These are phyloP conservation scores for Cygnus buccinator DNA, from an alignment of 2,113 vertebrate species.

Conservation along the genomic window DNA sequence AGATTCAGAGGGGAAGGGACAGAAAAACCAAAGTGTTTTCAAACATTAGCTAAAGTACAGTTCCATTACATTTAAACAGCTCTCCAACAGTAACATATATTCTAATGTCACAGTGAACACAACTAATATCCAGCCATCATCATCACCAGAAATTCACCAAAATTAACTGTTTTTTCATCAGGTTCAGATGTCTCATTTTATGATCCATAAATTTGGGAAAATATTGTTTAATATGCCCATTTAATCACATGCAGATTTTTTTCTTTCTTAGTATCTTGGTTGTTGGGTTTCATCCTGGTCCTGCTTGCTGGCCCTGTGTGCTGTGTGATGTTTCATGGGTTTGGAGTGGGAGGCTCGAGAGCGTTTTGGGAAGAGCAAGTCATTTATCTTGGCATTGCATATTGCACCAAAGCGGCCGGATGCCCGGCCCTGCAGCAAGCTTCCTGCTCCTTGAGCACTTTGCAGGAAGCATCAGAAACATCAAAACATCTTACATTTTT, in stretches of 20 bases:
- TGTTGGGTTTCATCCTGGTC: background rate
- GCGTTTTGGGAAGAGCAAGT: background rate
- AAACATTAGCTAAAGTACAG: background rate
- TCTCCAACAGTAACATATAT: background rate
- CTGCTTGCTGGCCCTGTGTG: background rate
- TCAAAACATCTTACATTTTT: background rate
- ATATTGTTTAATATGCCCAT: background rate
- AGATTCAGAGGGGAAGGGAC: background rate
- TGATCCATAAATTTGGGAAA: background rate
- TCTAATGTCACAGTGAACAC: too few species aligned
- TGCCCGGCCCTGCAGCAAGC: background rate
- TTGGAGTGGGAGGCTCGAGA: background rate
- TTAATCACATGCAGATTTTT: background rate
- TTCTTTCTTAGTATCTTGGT: background rate
- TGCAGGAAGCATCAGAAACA: background rate
- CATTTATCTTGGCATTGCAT: background rate
- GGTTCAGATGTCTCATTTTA: background rate
- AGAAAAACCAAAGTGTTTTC: background rate
- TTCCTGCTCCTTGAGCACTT: background rate
- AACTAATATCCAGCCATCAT: background rate
- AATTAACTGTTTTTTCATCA: background rate
- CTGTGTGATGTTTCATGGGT: background rate
- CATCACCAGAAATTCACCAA: background rate
- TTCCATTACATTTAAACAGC: background rate
- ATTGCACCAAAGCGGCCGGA: fast-evolving